These are phyloP conservation scores for Cossypha heuglini DNA, from an alignment of 2,797 vertebrate genomes.

Conservation along the genomic window DNA sequence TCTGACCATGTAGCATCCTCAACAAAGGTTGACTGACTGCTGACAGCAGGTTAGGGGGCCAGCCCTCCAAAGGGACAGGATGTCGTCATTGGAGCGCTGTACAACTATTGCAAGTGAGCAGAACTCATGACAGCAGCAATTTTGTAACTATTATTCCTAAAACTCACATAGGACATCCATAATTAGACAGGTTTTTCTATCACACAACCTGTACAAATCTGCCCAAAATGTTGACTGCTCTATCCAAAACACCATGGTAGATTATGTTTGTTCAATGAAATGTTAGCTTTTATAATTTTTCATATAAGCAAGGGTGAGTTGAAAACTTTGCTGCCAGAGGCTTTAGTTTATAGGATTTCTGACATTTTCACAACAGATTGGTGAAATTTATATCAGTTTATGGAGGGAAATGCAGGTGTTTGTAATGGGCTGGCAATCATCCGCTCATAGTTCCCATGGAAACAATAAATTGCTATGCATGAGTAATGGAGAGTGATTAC, in stretches of 20 bases:
- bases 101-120: background rate
- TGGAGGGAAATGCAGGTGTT: background rate
- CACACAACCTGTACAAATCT: background rate
- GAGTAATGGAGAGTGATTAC: background rate
- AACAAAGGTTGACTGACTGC: background rate
- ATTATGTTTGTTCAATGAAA: background rate
- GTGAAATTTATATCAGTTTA: background rate
- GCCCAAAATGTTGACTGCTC: background rate
- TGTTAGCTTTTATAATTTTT: background rate
- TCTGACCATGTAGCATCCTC: fast-evolving
- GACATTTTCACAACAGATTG: background rate
- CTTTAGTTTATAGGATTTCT: background rate
- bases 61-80: background rate
- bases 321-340: background rate
- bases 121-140: background rate
- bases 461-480: background rate
- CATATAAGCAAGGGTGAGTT: background rate
- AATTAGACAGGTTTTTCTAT: background rate
- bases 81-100: background rate
- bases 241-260: background rate
- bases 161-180: background rate
- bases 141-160: background rate
- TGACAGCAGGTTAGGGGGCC: background rate
- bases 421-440: background rate
- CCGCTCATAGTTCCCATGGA: background rate